Conservation (phyloP, 2,888 invertebrate species). For the Ceraclea dissimilis region DNA sequence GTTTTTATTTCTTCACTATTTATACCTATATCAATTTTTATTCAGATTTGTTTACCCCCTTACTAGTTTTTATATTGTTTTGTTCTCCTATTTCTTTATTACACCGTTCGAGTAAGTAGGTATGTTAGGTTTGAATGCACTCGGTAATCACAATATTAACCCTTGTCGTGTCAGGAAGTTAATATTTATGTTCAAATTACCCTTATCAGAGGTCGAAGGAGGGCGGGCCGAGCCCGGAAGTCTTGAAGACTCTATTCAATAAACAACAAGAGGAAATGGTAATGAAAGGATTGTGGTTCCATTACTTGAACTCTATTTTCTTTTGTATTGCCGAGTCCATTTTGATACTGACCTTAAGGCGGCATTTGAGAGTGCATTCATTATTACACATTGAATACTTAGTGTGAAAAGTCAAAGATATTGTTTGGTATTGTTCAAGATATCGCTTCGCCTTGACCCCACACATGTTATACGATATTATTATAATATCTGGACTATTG, state of each 20-base stretch:
- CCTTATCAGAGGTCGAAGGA: slow-evolving; percentile 6
- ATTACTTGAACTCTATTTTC: slow-evolving; percentile 2
- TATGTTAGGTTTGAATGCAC: background rate
- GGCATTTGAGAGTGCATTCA: background rate
- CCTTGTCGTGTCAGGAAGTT: slow-evolving; percentile 14
- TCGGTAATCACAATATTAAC: slow-evolving; percentile 5
- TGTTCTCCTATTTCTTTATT: background rate
- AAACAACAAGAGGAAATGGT: slow-evolving; percentile 15
- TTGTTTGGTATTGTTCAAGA: background rate
- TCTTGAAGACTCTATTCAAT: slow-evolving; percentile 13
- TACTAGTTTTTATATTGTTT: background rate
- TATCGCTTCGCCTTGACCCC: slow-evolving; percentile 1
- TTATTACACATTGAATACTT: background rate
- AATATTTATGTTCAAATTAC: slow-evolving; percentile 17
- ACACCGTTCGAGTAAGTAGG: background rate
- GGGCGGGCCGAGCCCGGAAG: slow-evolving; percentile 16
- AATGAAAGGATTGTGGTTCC: slow-evolving; percentile 19
- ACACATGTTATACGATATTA: background rate
- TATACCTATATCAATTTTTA: background rate
- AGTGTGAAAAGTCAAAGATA: slow-evolving; percentile 14
- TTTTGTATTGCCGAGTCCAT: background rate
- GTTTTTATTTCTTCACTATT: background rate
- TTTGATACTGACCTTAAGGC: background rate
- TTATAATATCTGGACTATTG: background rate
- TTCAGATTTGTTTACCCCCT: background rate